Percentiles rank a stretch among this genome's conserved stretches.
These are phyloP conservation scores for Parascotia fuliginaria DNA, from an alignment of 2,888 invertebrate species.

Conservation along the genomic window DNA sequence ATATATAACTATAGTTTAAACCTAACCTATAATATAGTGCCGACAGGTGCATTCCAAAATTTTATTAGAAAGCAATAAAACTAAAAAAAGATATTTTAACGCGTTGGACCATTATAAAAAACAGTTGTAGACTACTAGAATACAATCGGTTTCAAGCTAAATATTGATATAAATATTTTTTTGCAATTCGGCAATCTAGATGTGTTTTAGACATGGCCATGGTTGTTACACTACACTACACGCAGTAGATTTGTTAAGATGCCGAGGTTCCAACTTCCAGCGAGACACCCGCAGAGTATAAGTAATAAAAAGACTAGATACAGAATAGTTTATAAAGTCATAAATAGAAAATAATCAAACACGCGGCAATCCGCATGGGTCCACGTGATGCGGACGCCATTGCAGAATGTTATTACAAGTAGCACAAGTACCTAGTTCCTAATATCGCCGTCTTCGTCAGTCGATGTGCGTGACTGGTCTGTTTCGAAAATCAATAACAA, in stretches of 20 bases:
- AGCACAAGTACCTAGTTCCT: slow-evolving; percentile 26
- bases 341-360: slow-evolving; percentile 76
- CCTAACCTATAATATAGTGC: slow-evolving; percentile 6
- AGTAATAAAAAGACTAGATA: slow-evolving; percentile 59
- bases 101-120: slow-evolving; percentile 10
- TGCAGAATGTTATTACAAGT: slow-evolving; percentile 53
- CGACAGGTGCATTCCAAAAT: slow-evolving; percentile 8
- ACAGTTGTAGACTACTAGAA: slow-evolving; percentile 19
- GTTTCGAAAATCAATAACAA: slow-evolving; percentile 64
- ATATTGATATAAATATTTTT: slow-evolving; percentile 27
- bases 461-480: slow-evolving; percentile 58
- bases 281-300: slow-evolving; percentile 69
- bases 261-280: slow-evolving; percentile 36
- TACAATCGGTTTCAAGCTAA: slow-evolving; percentile 24
- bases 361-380: slow-evolving; percentile 68
- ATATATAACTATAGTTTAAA: background rate
- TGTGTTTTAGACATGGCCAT: slow-evolving; percentile 31
- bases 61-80: slow-evolving; percentile 19
- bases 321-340: slow-evolving; percentile 62
- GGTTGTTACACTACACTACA: too few species aligned
- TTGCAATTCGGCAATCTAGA: slow-evolving; percentile 27
- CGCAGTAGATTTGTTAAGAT: slow-evolving; percentile 30
- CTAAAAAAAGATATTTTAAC: slow-evolving; percentile 13
- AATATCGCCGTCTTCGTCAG: slow-evolving; percentile 52
- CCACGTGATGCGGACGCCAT: slow-evolving; percentile 61